Evolutionary conservation across 2,888 invertebrate species (phyloP), one percentile per base, ranked within the genome.

Genomic region (Euproctis similis): DNA sequence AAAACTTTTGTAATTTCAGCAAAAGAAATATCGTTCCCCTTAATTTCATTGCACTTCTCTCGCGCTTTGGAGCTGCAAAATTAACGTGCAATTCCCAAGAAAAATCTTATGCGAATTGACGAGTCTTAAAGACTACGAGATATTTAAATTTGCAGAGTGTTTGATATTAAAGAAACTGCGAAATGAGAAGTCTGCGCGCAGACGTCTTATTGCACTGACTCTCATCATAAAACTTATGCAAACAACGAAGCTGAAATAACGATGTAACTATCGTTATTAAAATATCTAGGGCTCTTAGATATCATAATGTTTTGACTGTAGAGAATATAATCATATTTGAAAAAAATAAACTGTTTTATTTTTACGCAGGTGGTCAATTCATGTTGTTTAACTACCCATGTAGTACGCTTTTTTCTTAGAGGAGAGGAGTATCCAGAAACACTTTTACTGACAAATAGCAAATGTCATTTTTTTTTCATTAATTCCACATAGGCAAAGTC

Each of bases 151-250:
- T 48, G n/a, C 35, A 47, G 47, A 53, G 42, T 45, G 45, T 46
- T 36, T 34, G 26, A 50, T 50, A 42, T 53, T 50, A 42, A 45
- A 50, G 48, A 40, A 50, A 53, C 36, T 47, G 39, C 39, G 42
- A 37, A 39, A 32, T 27, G 36, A 46, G 33, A 16, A 37, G 31
- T 28, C 34, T 30, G 33, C 33, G n/a, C n/a, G 30, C 41, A 28
- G 41, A 28, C 24, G 12, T 44, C 43, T 49, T 39, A 47, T 46
- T 42, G 37, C 40, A 22, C 33, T 26, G 31, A 34, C 38, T 45
- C 55, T 50, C 45, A n/a, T n/a, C n/a, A 58, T 53, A 53, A 50
- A 59, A 59, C 57, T 59, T 56, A 56, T 52, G 49, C 61, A 59
- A 61, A 61, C 56, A 57, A 32, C 42, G 28, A 21, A n/a, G 16